A percentile compares a stretch with the other conserved stretches of the same genome.
Evolutionary conservation across 2,888 invertebrate genomes (phyloP).

Genomic region (Hypolimnas misippus): DNA sequence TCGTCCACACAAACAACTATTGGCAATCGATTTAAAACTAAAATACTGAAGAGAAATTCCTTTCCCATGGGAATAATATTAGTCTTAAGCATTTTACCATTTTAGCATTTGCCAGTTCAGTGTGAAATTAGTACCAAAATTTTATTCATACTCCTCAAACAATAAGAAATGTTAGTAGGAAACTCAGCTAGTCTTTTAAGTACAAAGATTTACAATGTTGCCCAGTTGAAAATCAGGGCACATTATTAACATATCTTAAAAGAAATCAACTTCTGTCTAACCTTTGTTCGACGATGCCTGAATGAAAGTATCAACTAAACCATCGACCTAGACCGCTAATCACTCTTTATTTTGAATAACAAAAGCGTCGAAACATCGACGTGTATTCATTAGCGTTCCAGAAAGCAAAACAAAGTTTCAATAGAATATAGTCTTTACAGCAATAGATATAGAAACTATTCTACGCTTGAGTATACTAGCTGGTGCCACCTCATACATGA

Average conservation of each 20-base stretch:
- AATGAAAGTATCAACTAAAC: conserved; percentile 1
- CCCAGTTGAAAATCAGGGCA: background rate
- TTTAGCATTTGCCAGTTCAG: no score
- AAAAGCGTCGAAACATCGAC: conserved; percentile 12
- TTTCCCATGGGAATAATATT: no score
- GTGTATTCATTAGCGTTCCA: conserved; percentile 5
- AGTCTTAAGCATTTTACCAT: no score
- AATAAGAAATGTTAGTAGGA: no score
- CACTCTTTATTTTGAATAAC: conserved; percentile 12
- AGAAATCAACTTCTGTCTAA: conserved; percentile 1
- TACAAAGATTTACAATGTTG: no score
- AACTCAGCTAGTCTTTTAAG: background rate
- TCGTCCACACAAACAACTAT: background rate
- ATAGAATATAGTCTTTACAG: background rate
- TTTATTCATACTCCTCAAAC: no score
- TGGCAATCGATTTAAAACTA: background rate
- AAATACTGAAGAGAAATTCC: no score
- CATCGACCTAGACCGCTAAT: conserved; percentile 5
- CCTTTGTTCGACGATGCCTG: background rate
- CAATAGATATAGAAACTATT: background rate
- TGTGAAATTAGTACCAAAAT: no score
- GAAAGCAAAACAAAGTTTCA: background rate
- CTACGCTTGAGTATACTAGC: background rate
- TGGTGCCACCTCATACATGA: conserved; percentile 9
- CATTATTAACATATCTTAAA: background rate